Conservation (phyloP, 2,888 invertebrate species). For the Griposia aprilina region DNA sequence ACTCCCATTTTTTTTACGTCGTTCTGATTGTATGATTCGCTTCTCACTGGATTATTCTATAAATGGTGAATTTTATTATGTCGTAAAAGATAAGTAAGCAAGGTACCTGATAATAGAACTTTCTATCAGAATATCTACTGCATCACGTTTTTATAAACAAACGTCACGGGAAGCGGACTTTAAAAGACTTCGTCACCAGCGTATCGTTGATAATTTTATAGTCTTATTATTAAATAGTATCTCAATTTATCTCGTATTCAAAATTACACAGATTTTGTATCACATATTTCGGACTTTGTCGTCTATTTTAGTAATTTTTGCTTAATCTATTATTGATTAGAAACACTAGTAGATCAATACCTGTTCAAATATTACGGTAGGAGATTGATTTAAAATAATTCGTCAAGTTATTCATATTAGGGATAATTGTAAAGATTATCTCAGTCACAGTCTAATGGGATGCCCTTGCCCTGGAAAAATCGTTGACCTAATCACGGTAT, state of each 20-base stretch:
- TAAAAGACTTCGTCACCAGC: not conserved
- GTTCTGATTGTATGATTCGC: not conserved
- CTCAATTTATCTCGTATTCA: not conserved
- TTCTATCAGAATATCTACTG: conserved; percentile 22
- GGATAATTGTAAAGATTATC: not conserved
- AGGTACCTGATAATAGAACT: conserved; percentile 2
- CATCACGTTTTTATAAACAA: conserved; percentile 2
- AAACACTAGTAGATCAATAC: not conserved
- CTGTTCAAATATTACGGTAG: not conserved
- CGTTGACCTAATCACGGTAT: not conserved
- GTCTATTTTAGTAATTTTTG: not conserved
- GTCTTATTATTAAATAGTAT: not conserved
- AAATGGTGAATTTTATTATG: not conserved
- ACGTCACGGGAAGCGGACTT: not conserved
- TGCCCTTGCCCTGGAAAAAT: not conserved
- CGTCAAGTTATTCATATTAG: not conserved
- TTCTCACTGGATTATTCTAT: conserved; percentile 11
- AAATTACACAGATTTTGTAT: not conserved
- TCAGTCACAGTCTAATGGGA: not conserved
- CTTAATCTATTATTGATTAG: conserved; percentile 1
- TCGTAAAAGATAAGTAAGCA: conserved; percentile 1
- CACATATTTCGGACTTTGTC: not conserved
- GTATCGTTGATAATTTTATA: not conserved
- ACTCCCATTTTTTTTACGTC: conserved; percentile 64
- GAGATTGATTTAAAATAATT: not conserved